phyloP scores from a whole-genome alignment of 2,888 invertebrate species.

The Palloptera scutellata region DNA sequence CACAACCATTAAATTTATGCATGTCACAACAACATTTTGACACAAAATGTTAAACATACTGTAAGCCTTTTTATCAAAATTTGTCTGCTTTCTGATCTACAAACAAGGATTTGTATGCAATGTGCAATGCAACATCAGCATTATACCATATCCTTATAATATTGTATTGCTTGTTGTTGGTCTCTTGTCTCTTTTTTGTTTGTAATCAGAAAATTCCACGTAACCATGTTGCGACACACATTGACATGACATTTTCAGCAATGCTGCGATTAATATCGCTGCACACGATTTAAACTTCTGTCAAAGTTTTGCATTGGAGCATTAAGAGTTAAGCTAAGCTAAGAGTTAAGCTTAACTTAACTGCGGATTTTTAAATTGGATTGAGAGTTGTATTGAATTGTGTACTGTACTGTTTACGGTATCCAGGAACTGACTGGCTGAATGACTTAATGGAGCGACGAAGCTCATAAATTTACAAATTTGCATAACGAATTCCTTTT shows the following conservation, averaged over 20 bases:
- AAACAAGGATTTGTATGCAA: too few relatives aligned
- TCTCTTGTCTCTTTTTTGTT: neutral
- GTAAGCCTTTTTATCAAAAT: too few relatives aligned
- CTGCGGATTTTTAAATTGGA: slow-evolving; percentile 6
- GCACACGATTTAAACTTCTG: slow-evolving; percentile 30
- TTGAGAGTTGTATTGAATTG: slow-evolving; percentile 13
- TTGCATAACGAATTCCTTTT: slow-evolving; percentile 27
- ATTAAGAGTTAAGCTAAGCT: slow-evolving; percentile 6
- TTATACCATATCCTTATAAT: too few relatives aligned
- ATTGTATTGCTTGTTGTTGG: neutral
- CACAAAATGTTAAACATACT: too few relatives aligned
- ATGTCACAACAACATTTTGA: neutral
- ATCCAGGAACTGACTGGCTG: neutral
- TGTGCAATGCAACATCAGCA: too few relatives aligned
- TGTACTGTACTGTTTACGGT: neutral
- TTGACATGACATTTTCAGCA: slow-evolving; percentile 58
- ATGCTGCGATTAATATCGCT: slow-evolving; percentile 57
- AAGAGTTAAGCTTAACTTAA: slow-evolving; percentile 7
- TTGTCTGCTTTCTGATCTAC: too few relatives aligned
- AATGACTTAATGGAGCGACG: slow-evolving; percentile 28
- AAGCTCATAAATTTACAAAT: slow-evolving; percentile 28
- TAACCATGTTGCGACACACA: slow-evolving; percentile 58
- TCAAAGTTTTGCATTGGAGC: slow-evolving; percentile 11
- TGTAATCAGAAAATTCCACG: slow-evolving; percentile 43
- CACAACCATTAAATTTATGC: neutral